These are phyloP conservation scores for Berghia stephanieae DNA, from an alignment of 1,140 invertebrate species.

Conservation along the genomic window DNA sequence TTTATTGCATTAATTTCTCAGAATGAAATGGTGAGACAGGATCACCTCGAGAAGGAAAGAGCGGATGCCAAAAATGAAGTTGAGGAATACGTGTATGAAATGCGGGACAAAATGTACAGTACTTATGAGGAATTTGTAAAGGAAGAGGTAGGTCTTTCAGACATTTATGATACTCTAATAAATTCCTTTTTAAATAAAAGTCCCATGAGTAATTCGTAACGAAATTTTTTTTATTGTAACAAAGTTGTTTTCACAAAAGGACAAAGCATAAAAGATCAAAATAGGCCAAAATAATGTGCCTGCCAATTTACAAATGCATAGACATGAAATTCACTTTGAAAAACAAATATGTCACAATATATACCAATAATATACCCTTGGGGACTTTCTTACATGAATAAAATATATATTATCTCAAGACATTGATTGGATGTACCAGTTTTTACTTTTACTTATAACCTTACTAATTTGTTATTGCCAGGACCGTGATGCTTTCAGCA, in stretches of 20 bases:
- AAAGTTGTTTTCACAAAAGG: neutral
- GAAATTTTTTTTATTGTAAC: neutral
- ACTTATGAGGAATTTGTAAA: slow-evolving; percentile 81
- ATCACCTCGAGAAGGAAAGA: slow-evolving; percentile 92
- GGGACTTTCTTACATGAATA: no score
- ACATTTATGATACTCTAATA: no score
- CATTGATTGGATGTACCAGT: no score
- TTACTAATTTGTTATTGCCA: slow-evolving; percentile 39
- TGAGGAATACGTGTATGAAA: slow-evolving; percentile 98
- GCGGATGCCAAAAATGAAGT: slow-evolving; percentile 95
- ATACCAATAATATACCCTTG: no score
- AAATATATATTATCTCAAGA: no score
- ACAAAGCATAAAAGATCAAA: no score
- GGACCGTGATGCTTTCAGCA: slow-evolving; percentile 74
- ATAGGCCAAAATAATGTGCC: no score
- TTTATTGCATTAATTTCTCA: slow-evolving; percentile 55
- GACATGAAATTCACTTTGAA: no score
- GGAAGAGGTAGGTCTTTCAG: slow-evolving; percentile 71
- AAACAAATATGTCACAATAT: no score
- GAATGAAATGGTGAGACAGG: slow-evolving; percentile 86
- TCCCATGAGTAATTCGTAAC: no score
- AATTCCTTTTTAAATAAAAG: no score
- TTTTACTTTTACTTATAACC: neutral
- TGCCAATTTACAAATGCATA: no score
- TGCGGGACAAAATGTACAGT: slow-evolving; percentile 84